phyloP scores from a whole-genome alignment of 2,797 vertebrate genomes.

The Toxotes lorentzi region DNA sequence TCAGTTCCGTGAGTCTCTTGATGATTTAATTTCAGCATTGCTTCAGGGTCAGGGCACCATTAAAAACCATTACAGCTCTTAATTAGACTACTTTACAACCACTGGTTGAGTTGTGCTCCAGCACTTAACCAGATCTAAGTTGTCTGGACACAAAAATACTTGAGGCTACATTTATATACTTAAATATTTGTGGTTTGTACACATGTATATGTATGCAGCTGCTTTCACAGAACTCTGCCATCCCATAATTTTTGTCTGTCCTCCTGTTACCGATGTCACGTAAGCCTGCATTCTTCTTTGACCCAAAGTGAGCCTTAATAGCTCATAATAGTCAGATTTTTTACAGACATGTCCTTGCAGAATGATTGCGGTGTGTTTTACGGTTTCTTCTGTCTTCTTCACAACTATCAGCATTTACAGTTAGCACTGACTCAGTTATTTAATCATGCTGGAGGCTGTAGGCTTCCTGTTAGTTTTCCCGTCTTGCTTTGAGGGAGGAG shows the following conservation, averaged over 20 bases:
- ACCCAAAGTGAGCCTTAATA: constrained; percentile 40
- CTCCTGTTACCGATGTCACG: constrained; percentile 37
- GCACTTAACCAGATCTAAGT: constrained; percentile 36
- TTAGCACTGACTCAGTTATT: constrained; percentile 20
- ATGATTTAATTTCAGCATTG: constrained; percentile 27
- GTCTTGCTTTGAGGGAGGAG: constrained; percentile 31
- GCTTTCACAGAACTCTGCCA: constrained; percentile 41
- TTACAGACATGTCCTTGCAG: constrained; percentile 15
- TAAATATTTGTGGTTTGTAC: constrained; percentile 38
- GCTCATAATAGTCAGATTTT: constrained; percentile 25
- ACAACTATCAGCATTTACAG: constrained; percentile 39
- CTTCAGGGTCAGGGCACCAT: constrained; percentile 14
- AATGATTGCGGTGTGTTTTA: constrained; percentile 46
- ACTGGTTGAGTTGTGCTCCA: constrained; percentile 13
- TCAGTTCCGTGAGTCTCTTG: constrained; percentile 16
- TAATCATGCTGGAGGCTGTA: constrained; percentile 6
- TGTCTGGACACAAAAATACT: constrained; percentile 14
- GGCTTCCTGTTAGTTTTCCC: constrained; percentile 41
- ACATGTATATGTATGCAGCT: constrained; percentile 42
- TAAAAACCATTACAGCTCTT: constrained; percentile 43
- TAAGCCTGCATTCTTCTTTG: constrained; percentile 44
- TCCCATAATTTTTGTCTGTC: constrained; percentile 22
- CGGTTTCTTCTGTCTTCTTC: constrained; percentile 31
- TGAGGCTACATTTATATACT: constrained; percentile 40
- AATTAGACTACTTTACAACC: constrained; percentile 54